These are phyloP conservation scores for Gerris buenoi DNA, from an alignment of 1,140 invertebrate genomes.

Conservation along the genomic window DNA sequence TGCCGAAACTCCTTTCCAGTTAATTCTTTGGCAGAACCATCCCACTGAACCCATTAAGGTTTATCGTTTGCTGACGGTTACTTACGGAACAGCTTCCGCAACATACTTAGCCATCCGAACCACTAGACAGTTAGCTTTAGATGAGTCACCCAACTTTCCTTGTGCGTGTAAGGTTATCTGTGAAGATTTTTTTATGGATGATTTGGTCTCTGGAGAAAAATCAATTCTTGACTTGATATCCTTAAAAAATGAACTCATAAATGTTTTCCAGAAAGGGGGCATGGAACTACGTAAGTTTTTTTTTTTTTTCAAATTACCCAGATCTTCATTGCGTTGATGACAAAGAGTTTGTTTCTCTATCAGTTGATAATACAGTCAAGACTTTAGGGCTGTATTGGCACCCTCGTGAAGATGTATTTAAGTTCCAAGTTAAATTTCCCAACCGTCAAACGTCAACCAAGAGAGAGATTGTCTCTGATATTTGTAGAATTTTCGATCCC, in stretches of 20 bases:
- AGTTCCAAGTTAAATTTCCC: slow-evolving; percentile 3
- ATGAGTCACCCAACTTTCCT: background rate
- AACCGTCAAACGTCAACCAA: slow-evolving; percentile 8
- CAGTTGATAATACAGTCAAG: background rate
- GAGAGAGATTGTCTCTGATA: slow-evolving; percentile 13
- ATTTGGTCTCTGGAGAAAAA: background rate
- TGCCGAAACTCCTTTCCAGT: slow-evolving; percentile 14
- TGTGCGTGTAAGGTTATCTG: background rate
- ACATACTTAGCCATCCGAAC: slow-evolving; percentile 1
- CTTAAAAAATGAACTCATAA: background rate
- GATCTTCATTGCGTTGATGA: background rate
- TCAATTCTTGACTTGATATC: background rate
- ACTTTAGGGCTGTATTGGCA: slow-evolving; percentile 13
- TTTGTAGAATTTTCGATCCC: slow-evolving; percentile 2
- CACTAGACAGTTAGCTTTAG: background rate
- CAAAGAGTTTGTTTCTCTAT: background rate
- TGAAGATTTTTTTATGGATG: background rate
- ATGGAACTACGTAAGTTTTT: slow-evolving; percentile 15
- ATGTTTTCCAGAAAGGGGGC: background rate
- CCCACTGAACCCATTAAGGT: background rate
- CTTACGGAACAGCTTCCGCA: slow-evolving; percentile 5
- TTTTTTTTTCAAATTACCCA: slow-evolving; percentile 2
- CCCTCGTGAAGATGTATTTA: slow-evolving; percentile 6
- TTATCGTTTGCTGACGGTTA: slow-evolving; percentile 6
- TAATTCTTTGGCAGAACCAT: slow-evolving; percentile 18